Evolutionary conservation across 2,113 vertebrate species (phyloP), one percentile per base, ranked within the genome.

Genomic region (Cettia cetti): DNA sequence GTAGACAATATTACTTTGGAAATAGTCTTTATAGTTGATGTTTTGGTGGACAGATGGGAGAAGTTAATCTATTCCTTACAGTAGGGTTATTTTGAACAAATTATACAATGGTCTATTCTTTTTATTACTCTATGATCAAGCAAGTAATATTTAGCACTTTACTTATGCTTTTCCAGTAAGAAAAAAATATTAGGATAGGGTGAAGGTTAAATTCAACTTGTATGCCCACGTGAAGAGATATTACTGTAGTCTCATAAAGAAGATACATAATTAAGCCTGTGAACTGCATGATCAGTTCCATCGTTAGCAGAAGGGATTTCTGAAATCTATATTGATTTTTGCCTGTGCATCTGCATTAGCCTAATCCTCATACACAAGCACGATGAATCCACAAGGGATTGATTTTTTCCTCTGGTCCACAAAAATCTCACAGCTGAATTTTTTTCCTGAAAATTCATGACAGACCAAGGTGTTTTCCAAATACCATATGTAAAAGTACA

Each of bases 151-250:
- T 91, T 72, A 90, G 35, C 2, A 2, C 30, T 89, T 91, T 27
- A 50, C 33, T 76, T 79, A 31, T 1, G 57, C 64, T 88, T 91
- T 93, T 44, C 42, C 52, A 47, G 40, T 23, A 89, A 87, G 39
- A 40, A 70, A 40, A 70, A 94, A 83, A 75, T 66, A 91, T 9
- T 20, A 88, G 57, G 49, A 40, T 9, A 60, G 15, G 54, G 52
- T 83, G 90, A 96, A 95, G 88, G 85, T 95, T 90, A 93, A 94
- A 96, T 90, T 88, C 68, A 93, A 86, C n/a, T 52, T 83, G 47
- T 77, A 77, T 52, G 27, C 56, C 56, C 56, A 71, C 11, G 18
- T 89, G 84, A 79, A 94, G 52, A 92, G 80, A 70, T 77, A 94
- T 77, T 90, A 86, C 71, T 83, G 37, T 82, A 90, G 85, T 93